Evolutionary conservation across 2,113 vertebrate species (phyloP), one percentile per base, ranked within the genome.

Genomic region (Phrynosoma platyrhinos): DNA sequence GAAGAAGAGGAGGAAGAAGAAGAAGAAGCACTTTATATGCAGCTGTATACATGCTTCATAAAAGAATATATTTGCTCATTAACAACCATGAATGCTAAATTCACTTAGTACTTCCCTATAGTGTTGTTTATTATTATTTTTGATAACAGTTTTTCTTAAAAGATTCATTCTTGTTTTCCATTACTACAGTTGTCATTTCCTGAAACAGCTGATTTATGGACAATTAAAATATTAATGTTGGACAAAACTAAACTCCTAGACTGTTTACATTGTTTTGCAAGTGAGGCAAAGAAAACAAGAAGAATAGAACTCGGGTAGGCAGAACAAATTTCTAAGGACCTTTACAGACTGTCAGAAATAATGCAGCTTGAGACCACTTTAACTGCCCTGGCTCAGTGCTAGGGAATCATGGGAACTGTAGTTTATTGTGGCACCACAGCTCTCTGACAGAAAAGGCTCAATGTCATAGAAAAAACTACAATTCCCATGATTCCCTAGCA

Each of bases 61-160:
- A 47, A 79, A 58, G 36, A 83, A 91, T 89, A 87, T 13, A 53
- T 77, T 85, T 32, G 64, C 10, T 72, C 77, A 83, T 87, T 91
- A 85, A 89, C 40, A 47, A 75, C 71, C n/a, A 71, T 14, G 30
- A 81, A 80, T 64, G 83, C 55, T 69, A 84, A 83, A 85, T 75
- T 90, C 87, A 82, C 69, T 90, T 79, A 94, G 87, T 21, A 89
- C 83, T 36, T 40, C 20, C 85, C 2, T 9, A 40, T 16, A 89
- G 68, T n/a, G 2, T 62, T 88, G 82, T 86, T 91, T 86, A 55
- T 88, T 92, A 83, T 86, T 52, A 25, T 83, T 23, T 18, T 74
- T 52, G 53, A 83, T 93, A n/a, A 87, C 18, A 1, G 0, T 82
- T 84, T 76, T 32, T 52, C 77, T 88, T 81, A 47, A 58, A 0